Percentiles rank a stretch among this genome's conserved stretches.
Conservation (phyloP, 2,888 invertebrate genomes). For the Mimas tiliae region DNA sequence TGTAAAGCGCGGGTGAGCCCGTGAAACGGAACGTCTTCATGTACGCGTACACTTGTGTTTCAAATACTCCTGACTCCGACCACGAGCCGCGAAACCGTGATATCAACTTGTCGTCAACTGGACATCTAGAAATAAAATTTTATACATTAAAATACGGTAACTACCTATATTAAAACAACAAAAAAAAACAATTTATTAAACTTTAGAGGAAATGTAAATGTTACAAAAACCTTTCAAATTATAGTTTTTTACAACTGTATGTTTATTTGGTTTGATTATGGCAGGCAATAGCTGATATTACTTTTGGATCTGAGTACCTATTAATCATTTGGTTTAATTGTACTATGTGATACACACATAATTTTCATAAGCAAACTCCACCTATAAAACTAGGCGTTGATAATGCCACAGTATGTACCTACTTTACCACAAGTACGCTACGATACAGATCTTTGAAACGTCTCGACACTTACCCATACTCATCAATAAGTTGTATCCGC, state of each 20-base stretch:
- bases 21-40: slow-evolving; percentile 98
- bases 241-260: no score
- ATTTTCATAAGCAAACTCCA: no score
- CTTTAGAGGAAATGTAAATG: no score
- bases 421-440: slow-evolving; percentile 14
- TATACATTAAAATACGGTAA: neutral
- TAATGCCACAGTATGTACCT: neutral
- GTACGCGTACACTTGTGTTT: slow-evolving; percentile 97
- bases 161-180: no score
- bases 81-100: slow-evolving; percentile 97
- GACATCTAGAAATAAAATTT: slow-evolving; percentile 86
- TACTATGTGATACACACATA: no score
- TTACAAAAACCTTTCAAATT: no score
- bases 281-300: no score
- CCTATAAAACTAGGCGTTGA: no score
- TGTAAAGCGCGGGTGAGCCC: slow-evolving; percentile 96
- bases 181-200: no score
- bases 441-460: slow-evolving; percentile 6
- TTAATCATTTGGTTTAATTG: no score
- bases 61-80: slow-evolving; percentile 95
- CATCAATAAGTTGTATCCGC: slow-evolving; percentile 95
- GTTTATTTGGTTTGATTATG: no score
- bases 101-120: slow-evolving; percentile 96
- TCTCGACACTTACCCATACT: slow-evolving; percentile 87
- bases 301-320: no score